These are phyloP conservation scores for Catharus fuscescens DNA, from an alignment of 2,113 vertebrate genomes.

Conservation along the genomic window DNA sequence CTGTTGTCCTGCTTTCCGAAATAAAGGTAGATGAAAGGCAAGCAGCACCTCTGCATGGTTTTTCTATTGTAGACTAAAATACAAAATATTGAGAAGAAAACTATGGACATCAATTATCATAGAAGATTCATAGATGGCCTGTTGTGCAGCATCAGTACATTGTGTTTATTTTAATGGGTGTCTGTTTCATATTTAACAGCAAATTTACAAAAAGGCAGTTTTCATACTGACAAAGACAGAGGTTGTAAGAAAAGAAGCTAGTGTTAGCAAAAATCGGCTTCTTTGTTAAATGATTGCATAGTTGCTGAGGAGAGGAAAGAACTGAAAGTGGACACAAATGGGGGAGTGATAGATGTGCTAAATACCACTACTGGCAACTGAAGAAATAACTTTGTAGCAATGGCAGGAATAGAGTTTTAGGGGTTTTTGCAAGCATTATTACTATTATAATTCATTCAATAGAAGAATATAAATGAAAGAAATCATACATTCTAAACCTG, in stretches of 20 bases:
- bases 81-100: not conserved
- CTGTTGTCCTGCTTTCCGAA: not conserved
- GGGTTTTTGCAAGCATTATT: not conserved
- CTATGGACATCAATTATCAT: not conserved
- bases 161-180: not conserved
- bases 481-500: not conserved
- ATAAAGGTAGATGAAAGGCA: not conserved
- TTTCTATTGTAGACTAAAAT: not conserved
- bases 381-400: slow-evolving; percentile 25
- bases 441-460: not conserved
- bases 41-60: not conserved
- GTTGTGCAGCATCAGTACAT: not conserved
- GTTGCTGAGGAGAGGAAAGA: not conserved
- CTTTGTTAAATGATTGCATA: not conserved
- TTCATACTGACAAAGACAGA: not conserved
- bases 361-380: not conserved
- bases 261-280: not conserved
- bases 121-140: not conserved
- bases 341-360: not conserved
- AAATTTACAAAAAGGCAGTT: not conserved
- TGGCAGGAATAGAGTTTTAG: not conserved
- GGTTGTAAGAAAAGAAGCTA: not conserved
- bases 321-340: not conserved
- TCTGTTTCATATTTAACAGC: not conserved
- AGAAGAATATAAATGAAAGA: not conserved